Evolutionary conservation across 2,888 invertebrate genomes (phyloP), one percentile per base, ranked within the genome.

Genomic region (Parnassius orleans): DNA sequence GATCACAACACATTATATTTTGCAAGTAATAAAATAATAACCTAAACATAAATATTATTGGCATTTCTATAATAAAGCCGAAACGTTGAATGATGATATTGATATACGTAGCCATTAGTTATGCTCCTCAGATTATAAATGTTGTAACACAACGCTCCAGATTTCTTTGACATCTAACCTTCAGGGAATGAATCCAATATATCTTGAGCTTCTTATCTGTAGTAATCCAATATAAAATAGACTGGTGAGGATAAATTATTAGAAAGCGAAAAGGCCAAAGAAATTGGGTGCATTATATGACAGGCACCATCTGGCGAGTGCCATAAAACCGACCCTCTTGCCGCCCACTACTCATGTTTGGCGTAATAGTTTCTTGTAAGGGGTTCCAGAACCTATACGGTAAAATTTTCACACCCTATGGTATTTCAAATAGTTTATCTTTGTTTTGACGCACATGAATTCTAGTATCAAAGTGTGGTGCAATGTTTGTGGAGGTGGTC

Each of bases 101-200:
- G 88, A 85, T 89, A 87, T 87, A 71, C 74, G 77, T 77, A 72
- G 71, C 81, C 79, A 87, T 88, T 87, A 84, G 85, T 87, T 84
- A 84, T 80, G 76, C 74, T 74, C 71, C 76, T 76, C 79, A 66
- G 66, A 69, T 78, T 82, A 89, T 88, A 83, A 86, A 85, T 84
- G 83, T 85, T 84, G 67, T 69, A 64, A 66, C 65, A 75, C 64
- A 75, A 79, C 79, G 78, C 73, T 81, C 78, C 86, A 72, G 84
- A 89, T 87, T 81, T 80, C 76, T 86, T 89, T 89, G 87, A 87
- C 88, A 87, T 79, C 83, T 87, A 87, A 88, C 88, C 89, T 87
- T 76, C 72, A 60, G 67, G 70, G 69, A 60, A 65, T 66, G 73
- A 69, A 55, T 68, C 86, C 83, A 84, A 64, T 61, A 14, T 72